Conservation (phyloP, 2,113 vertebrate genomes). For the Sus scrofa region T2T-Sscrofa CM000820.6:43920501-43921000, state of each 20-base stretch:
- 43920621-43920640: background rate
- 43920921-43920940: slow-evolving; percentile 53
- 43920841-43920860: slow-evolving; percentile 88
- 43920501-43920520: slow-evolving; percentile 56
- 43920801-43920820: slow-evolving; percentile 87
- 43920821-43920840: slow-evolving; percentile 89
- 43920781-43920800: slow-evolving; percentile 88
- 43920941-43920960: slow-evolving; percentile 75
- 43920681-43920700: slow-evolving; percentile 83
- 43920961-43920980: slow-evolving; percentile 67
- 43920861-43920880: slow-evolving; percentile 89
- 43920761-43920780: slow-evolving; percentile 83
- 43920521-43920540: background rate
- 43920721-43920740: slow-evolving; percentile 60
- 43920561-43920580: slow-evolving; percentile 23
- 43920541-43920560: background rate
- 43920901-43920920: slow-evolving; percentile 82
- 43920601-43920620: background rate
- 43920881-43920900: slow-evolving; percentile 88
- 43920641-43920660: background rate
- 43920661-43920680: slow-evolving; percentile 58
- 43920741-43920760: slow-evolving; percentile 23
- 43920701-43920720: slow-evolving; percentile 89
- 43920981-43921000: slow-evolving; percentile 82
- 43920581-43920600: background rate